Evolutionary conservation across 1,140 invertebrate genomes (phyloP).

Genomic region (Lordiphosa stackelbergi): DNA sequence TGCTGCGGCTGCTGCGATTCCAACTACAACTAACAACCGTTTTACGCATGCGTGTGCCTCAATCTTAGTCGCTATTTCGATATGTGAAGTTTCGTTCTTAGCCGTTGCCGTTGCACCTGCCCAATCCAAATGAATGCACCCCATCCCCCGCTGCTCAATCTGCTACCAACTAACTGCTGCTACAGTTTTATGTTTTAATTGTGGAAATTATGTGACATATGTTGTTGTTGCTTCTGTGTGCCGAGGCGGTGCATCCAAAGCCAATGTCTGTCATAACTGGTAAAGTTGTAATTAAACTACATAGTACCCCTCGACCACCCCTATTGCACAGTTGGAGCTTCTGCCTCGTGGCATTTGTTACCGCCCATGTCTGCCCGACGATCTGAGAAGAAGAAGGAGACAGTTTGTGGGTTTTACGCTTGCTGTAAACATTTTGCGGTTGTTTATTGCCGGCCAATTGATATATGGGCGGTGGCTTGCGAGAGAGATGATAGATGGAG

Average conservation of each 20-base stretch:
- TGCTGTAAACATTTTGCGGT: constrained; percentile 64
- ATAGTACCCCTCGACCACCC: constrained; percentile 23
- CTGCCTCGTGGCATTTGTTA: constrained; percentile 38
- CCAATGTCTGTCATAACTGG: constrained; percentile 66
- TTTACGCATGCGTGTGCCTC: constrained; percentile 69
- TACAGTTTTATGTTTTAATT: constrained; percentile 73
- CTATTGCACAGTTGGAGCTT: constrained; percentile 6
- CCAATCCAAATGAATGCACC: not conserved
- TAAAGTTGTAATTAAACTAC: constrained; percentile 68
- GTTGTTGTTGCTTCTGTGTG: constrained; percentile 36
- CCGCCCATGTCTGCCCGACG: constrained; percentile 48
- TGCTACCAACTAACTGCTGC: constrained; percentile 30
- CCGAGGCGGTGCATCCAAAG: constrained; percentile 28
- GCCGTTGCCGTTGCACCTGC: constrained; percentile 52
- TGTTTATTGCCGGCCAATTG: constrained; percentile 60
- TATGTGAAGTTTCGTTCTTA: not conserved
- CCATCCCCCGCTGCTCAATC: not conserved
- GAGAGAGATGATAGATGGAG: not conserved
- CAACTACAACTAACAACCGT: constrained; percentile 52
- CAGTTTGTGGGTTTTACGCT: constrained; percentile 60
- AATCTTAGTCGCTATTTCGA: constrained; percentile 8
- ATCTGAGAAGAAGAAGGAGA: constrained; percentile 29
- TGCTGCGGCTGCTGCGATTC: constrained; percentile 18
- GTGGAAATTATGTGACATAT: constrained; percentile 72
- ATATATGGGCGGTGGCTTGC: constrained; percentile 34